A percentile compares a stretch with the other conserved stretches of the same genome.
Evolutionary conservation across 1,140 invertebrate genomes (phyloP).

Genomic region (Ceratitis capitata): DNA sequence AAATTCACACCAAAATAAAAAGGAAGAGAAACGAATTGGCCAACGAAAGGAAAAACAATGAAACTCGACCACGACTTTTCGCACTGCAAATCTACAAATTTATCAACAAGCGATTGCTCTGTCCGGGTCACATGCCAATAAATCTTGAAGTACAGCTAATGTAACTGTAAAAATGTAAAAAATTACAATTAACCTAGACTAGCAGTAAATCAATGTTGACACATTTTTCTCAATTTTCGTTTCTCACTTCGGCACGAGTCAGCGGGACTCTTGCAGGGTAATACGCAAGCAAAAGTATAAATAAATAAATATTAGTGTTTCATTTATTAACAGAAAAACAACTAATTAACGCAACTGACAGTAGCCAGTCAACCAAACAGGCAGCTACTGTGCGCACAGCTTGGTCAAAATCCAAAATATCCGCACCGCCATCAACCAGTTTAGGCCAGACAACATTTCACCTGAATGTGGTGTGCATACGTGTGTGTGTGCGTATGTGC

Average conservation of each 20-base stretch:
- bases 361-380: neutral
- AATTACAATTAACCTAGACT: neutral
- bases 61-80: neutral
- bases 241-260: neutral
- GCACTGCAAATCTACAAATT: neutral
- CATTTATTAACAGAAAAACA: neutral
- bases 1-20: neutral
- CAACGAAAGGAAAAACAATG: neutral
- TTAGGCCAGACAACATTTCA: conserved; percentile 29
- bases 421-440: neutral
- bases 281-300: neutral
- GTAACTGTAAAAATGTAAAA: neutral
- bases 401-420: conserved; percentile 10
- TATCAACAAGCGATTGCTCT: neutral
- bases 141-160: neutral
- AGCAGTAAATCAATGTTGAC: neutral
- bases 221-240: neutral
- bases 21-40: neutral
- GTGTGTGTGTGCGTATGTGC: neutral
- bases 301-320: conserved; percentile 5
- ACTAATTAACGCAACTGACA: conserved; percentile 18
- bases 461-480: neutral
- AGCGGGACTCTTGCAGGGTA: neutral
- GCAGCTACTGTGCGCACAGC: neutral
- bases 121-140: neutral